phyloP scores from a whole-genome alignment of 2,888 invertebrate genomes.

The Calliscelio sp. region DNA sequence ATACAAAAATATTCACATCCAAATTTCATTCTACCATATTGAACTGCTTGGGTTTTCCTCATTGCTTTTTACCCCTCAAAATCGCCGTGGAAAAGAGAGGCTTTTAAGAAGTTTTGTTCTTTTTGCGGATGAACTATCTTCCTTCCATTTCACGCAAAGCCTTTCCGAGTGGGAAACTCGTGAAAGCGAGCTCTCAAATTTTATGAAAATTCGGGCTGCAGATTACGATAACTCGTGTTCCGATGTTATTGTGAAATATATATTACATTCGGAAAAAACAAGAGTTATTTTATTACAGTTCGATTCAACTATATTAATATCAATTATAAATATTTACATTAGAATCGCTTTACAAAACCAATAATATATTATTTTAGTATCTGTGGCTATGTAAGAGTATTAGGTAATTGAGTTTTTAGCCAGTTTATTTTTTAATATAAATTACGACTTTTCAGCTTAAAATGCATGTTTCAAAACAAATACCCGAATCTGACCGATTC shows the following conservation, averaged over 20 bases:
- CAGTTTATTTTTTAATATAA: no score
- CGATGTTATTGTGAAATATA: constrained; percentile 34
- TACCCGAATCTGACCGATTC: no score
- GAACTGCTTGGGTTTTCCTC: constrained; percentile 42
- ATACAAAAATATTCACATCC: neutral
- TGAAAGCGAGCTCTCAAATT: constrained; percentile 35
- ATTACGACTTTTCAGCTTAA: no score
- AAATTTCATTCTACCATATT: constrained; percentile 42
- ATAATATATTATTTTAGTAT: no score
- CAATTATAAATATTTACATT: no score
- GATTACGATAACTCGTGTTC: constrained; percentile 1
- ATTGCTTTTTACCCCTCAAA: constrained; percentile 58
- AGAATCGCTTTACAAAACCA: no score
- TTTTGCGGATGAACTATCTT: constrained; percentile 50
- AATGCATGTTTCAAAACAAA: no score
- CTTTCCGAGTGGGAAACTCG: constrained; percentile 32
- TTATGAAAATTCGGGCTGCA: constrained; percentile 31
- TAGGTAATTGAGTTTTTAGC: no score
- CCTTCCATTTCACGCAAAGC: constrained; percentile 58
- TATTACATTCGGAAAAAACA: no score
- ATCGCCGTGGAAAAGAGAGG: constrained; percentile 29
- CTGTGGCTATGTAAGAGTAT: no score
- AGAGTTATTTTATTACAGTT: no score
- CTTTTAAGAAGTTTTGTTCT: constrained; percentile 59
- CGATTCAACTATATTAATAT: no score